These are phyloP conservation scores for Temnothorax ravouxi DNA, from an alignment of 2,888 invertebrate species.

Conservation along the genomic window DNA sequence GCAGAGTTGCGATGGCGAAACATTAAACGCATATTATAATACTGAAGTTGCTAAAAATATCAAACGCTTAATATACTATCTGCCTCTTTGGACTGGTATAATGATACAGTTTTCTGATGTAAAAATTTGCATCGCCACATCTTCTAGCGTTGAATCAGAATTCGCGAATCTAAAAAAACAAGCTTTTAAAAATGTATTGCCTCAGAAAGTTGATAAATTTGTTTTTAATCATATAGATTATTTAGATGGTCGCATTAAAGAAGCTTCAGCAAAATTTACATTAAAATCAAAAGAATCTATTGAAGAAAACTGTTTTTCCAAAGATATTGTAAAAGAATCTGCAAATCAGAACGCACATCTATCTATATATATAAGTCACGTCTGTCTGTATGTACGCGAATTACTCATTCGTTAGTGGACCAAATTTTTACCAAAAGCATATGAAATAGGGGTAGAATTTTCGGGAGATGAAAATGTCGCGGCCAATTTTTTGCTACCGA, in stretches of 20 bases:
- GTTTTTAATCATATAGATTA: conserved; percentile 7
- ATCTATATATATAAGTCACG: too few relatives aligned
- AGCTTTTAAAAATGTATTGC: neutral
- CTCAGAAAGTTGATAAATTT: conserved; percentile 15
- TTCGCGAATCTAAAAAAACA: neutral
- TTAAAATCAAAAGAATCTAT: neutral
- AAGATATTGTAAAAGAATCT: neutral
- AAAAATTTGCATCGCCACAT: neutral
- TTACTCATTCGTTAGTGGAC: too few relatives aligned
- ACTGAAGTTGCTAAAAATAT: neutral
- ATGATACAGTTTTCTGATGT: neutral
- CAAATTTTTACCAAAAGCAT: too few relatives aligned
- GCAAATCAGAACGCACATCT: neutral
- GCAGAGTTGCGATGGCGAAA: neutral
- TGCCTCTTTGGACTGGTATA: conserved; percentile 6
- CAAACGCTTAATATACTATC: neutral
- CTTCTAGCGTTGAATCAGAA: conserved; percentile 1
- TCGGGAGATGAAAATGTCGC: too few relatives aligned
- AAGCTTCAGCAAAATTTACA: neutral
- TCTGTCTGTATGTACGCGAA: too few relatives aligned
- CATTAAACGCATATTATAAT: conserved; percentile 4
- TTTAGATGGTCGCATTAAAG: conserved; percentile 12
- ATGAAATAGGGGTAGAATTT: too few relatives aligned
- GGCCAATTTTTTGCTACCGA: too few relatives aligned
- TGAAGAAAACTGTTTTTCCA: neutral